Base-by-base conservation (phyloP, 2,888 invertebrate genomes). In the Achlya flavicornis region DNA sequence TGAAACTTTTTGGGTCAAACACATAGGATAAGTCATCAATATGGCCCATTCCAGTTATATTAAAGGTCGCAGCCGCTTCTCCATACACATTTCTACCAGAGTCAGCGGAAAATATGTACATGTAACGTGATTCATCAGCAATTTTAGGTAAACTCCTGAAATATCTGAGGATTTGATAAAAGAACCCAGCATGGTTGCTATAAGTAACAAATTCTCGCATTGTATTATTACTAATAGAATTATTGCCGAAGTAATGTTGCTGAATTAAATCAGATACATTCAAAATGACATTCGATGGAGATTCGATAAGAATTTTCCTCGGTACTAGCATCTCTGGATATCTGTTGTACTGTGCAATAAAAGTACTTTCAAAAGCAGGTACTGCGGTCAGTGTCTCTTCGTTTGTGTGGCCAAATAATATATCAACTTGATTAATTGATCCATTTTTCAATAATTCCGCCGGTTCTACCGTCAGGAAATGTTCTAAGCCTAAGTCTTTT, bases 341-440 rank as follows among this genome's bases (percentile, higher is more conserved):
- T 62, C 61, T 72, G 0, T 71, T 66, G 61, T 79, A 83, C 3
- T 68, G 63, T 3, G 66, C 16, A 1, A 78, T 60, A 0, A 73
- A 59, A 7, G 16, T 35, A 0, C 43, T 58, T 35, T 73, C 74
- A 4, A 76, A 66, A 0, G 19, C 0, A 4, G 66, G 38, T 5
- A 84, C 12, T 4, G 63, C 69, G 0, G 81, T 19, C 14, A 83
- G 43, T 4, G 96, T 95, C 87, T 97, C 97, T 61, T 96, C 94
- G 0, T 94, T 94, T 10, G 95, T 97, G 6, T 96, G 83, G 3
- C 97, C 97, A 33, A 95, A 91, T 83, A 97, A 95, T 81, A 96
- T 93, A 0, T 96, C 96, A 0, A 95, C 91, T n/a, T 80, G 67
- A 61, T 82, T 80, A 6, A 94, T 80, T 12, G 84, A 86, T n/a